Percentiles rank a stretch among this genome's conserved stretches.
Conservation (phyloP, 1,140 invertebrate genomes). For the Ceratina australensis region DNA sequence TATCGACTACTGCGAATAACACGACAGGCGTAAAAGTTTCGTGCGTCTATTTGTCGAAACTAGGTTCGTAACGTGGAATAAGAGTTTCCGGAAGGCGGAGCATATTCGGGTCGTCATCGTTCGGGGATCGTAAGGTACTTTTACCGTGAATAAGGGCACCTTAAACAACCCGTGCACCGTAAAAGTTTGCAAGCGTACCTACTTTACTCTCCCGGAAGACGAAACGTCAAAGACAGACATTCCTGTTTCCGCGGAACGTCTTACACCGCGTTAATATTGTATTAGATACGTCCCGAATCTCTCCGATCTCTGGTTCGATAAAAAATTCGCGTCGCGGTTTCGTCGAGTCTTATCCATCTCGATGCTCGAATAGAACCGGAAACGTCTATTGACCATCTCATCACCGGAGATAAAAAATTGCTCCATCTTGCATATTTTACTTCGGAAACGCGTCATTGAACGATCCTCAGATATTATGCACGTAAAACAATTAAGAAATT, state of each 20-base stretch:
- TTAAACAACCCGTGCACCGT: conserved; percentile 42
- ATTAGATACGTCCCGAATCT: conserved; percentile 4
- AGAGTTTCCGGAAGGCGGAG: conserved; percentile 42
- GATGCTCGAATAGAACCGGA: no score
- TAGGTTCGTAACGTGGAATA: conserved; percentile 47
- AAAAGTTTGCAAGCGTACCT: conserved; percentile 55
- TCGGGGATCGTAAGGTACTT: conserved; percentile 39
- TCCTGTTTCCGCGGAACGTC: background rate
- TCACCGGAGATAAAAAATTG: no score
- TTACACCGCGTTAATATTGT: background rate
- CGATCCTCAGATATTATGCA: no score
- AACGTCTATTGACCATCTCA: no score
- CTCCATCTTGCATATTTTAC: no score
- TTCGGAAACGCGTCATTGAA: no score
- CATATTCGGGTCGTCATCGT: conserved; percentile 18
- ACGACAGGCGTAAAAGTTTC: conserved; percentile 45
- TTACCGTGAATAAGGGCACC: conserved; percentile 37
- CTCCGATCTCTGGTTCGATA: background rate
- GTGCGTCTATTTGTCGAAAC: conserved; percentile 37
- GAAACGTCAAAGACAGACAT: conserved; percentile 29
- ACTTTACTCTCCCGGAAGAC: conserved; percentile 44
- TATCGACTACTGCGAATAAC: background rate
- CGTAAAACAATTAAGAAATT: no score
- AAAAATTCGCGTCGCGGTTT: no score
- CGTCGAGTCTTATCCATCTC: no score